A percentile compares a stretch with the other conserved stretches of the same genome.
phyloP scores from a whole-genome alignment of 2,113 vertebrate species.

The Suricata suricatta region DNA sequence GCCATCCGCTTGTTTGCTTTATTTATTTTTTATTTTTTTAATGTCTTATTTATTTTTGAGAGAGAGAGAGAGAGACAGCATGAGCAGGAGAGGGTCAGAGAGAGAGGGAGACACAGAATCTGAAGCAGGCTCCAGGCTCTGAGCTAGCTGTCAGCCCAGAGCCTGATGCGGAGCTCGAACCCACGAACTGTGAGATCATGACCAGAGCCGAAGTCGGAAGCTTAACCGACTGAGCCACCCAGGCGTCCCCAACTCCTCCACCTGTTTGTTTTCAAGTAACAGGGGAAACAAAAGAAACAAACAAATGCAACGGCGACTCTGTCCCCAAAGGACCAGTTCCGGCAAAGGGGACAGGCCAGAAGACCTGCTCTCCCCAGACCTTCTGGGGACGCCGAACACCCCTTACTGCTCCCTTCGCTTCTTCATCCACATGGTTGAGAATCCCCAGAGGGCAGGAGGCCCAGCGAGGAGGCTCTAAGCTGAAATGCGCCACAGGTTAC shows the following conservation, averaged over 20 bases:
- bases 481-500: not conserved
- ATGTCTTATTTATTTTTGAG: too few relatives aligned
- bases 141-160: too few relatives aligned
- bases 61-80: too few relatives aligned
- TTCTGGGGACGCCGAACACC: not conserved
- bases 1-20: not conserved
- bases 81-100: too few relatives aligned
- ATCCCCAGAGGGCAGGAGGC: not conserved
- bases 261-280: not conserved
- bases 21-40: not conserved
- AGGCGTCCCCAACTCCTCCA: too few relatives aligned
- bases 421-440: not conserved
- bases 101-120: too few relatives aligned
- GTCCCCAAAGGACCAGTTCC: not conserved
- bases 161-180: too few relatives aligned
- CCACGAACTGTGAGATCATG: too few relatives aligned
- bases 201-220: too few relatives aligned
- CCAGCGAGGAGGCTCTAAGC: not conserved
- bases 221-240: too few relatives aligned
- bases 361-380: not conserved
- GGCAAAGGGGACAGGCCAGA: not conserved
- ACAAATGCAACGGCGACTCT: not conserved
- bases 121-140: too few relatives aligned
- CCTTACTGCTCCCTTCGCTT: not conserved
- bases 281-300: not conserved